These are phyloP conservation scores for Oplegnathus fasciatus DNA, from an alignment of 2,113 vertebrate species.

Conservation along the genomic window DNA sequence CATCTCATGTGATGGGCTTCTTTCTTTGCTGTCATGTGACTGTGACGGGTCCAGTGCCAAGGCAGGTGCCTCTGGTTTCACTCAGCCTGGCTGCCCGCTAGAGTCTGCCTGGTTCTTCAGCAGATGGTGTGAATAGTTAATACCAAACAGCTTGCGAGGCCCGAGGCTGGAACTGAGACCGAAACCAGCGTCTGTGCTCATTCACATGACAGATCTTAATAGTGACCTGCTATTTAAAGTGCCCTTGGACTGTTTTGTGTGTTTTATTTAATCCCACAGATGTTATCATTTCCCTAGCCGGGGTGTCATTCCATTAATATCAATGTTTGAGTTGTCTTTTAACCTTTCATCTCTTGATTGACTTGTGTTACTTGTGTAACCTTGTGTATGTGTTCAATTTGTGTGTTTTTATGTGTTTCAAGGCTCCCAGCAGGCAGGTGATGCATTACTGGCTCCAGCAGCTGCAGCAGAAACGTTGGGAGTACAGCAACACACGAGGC, in stretches of 20 bases:
- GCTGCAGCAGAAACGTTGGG: slow-evolving; percentile 97
- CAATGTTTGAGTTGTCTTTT: not conserved
- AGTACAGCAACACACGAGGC: slow-evolving; percentile 89
- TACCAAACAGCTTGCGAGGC: slow-evolving; percentile 25
- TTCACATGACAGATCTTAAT: slow-evolving; percentile 59
- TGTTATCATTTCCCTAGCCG: not conserved
- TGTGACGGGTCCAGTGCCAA: not conserved
- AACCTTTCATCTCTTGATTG: not conserved
- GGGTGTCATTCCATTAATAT: not conserved
- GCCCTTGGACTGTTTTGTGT: not conserved
- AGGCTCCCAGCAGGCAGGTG: slow-evolving; percentile 92
- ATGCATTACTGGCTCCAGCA: slow-evolving; percentile 98
- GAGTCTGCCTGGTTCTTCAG: not conserved
- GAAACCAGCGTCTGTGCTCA: slow-evolving; percentile 70
- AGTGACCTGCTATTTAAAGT: slow-evolving; percentile 20
- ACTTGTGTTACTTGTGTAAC: not conserved
- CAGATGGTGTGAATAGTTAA: slow-evolving; percentile 60
- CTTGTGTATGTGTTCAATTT: not conserved
- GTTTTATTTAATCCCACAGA: slow-evolving; percentile 1
- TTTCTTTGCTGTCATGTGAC: slow-evolving; percentile 54
- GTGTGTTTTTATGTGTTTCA: not conserved
- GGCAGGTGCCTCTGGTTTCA: slow-evolving; percentile 49
- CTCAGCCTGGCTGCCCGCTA: not conserved
- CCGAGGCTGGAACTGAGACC: slow-evolving; percentile 78
- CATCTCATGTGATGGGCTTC: slow-evolving; percentile 49